Evolutionary conservation across 2,113 vertebrate genomes (phyloP), one percentile per base, ranked within the genome.

Genomic region (Conger conger): DNA sequence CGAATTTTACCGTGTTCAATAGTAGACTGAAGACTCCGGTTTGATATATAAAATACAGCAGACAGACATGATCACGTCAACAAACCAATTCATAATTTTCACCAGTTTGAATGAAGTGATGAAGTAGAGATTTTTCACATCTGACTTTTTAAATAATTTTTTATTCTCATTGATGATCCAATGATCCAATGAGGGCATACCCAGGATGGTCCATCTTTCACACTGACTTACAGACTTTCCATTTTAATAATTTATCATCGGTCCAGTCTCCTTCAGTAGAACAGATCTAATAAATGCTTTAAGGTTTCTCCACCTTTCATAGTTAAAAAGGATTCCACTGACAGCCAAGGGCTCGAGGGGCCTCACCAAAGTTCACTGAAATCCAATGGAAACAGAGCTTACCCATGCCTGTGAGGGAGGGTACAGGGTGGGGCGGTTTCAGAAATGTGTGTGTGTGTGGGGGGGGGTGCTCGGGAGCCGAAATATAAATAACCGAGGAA

Each of bases 361-460:
- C 94, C 87, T 96, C 96, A 63, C 94, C 90, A 80, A 95, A 97
- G 87, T 96, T 96, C 87, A 96, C 95, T 86, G 96, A 95, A 77
- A 96, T 96, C 96, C 96, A 96, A 86, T 95, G 96, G 76, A 95
- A 96, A 85, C 96, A 96, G 1, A 96, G 94, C 84, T 96, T 96
- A 82, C 96, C 94, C 89, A 92, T 94, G 35, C 95, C 95, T 95
- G 20, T 80, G 81, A 81, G 17, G 60, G 82, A 89, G 36, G 86
- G 84, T 76, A 60, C 13, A n/a, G 36, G 42, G 45, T 68, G 35
- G 37, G 68, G 53, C 73, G 78, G 78, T 85, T 76, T 76, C 76
- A 73, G 68, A 23, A 18, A 23, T 60, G 57, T 20, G 57, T 15
- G 57, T 3, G 18, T 20, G 11, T 15, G n/a, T 50, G 45, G 86